Conservation (phyloP, 2,888 invertebrate genomes). For the Epinotia brunnichana region DNA sequence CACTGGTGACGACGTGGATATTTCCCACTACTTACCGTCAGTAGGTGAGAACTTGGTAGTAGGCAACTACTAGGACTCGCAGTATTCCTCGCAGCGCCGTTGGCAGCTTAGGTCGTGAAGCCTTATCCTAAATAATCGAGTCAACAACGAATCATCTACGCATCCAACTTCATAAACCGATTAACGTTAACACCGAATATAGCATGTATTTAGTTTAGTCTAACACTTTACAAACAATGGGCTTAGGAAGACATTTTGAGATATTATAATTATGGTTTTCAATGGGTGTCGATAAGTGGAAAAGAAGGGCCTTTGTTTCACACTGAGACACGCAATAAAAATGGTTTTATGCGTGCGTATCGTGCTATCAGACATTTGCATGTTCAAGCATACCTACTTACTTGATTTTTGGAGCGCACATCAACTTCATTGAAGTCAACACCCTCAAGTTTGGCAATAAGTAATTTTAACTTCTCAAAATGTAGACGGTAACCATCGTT, state of each 20-base stretch:
- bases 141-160: constrained; percentile 40
- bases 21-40: not conserved
- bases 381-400: not conserved
- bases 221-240: constrained; percentile 40
- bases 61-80: not conserved
- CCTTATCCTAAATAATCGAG: constrained; percentile 34
- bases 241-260: constrained; percentile 40
- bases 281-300: no score
- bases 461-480: constrained; percentile 39
- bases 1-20: not conserved
- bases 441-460: not conserved
- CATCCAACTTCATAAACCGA: constrained; percentile 37
- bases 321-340: not conserved
- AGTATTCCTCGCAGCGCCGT: not conserved
- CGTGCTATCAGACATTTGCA: not conserved
- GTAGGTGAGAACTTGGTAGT: not conserved
- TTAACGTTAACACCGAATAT: constrained; percentile 45
- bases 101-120: constrained; percentile 33
- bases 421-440: not conserved
- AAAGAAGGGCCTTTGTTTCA: no score
- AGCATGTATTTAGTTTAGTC: constrained; percentile 36
- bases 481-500: constrained; percentile 15
- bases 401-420: not conserved
- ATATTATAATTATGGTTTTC: constrained; percentile 18
- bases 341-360: not conserved